These are phyloP conservation scores for Erythrolamprus reginae DNA, from an alignment of 2,113 vertebrate species.

Conservation along the genomic window DNA sequence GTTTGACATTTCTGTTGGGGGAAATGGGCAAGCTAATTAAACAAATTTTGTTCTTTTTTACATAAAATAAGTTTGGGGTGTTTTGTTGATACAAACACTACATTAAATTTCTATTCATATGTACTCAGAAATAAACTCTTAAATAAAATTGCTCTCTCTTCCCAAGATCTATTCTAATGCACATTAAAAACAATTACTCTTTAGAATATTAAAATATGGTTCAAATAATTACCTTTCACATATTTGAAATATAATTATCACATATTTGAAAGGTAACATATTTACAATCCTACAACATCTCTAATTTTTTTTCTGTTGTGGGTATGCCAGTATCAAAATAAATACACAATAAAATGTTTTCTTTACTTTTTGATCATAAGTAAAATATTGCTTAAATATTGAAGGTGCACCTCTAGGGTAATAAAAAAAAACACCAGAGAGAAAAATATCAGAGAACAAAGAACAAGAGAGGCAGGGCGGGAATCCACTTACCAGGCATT, in stretches of 20 bases:
- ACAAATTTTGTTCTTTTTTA: background rate
- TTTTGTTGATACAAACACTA: background rate
- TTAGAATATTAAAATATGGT: background rate
- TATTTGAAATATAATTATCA: background rate
- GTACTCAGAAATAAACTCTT: background rate
- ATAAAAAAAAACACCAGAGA: fast-evolving
- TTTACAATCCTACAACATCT: background rate
- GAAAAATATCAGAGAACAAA: background rate
- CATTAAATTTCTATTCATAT: background rate
- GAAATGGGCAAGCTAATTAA: background rate
- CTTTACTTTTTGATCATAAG: background rate
- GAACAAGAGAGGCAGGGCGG: background rate
- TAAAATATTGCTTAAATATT: background rate
- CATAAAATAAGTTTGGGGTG: background rate
- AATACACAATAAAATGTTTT: background rate
- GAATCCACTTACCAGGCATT: conserved; percentile 52
- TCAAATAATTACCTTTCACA: background rate
- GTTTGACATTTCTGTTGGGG: background rate
- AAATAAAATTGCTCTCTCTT: background rate
- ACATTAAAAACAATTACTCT: background rate
- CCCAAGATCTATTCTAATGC: background rate
- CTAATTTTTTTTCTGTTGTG: background rate
- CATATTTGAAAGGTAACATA: background rate
- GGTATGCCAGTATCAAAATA: background rate
- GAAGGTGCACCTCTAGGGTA: background rate